These are phyloP conservation scores for Gallinago media DNA, from an alignment of 2,113 vertebrate genomes.

Conservation along the genomic window DNA sequence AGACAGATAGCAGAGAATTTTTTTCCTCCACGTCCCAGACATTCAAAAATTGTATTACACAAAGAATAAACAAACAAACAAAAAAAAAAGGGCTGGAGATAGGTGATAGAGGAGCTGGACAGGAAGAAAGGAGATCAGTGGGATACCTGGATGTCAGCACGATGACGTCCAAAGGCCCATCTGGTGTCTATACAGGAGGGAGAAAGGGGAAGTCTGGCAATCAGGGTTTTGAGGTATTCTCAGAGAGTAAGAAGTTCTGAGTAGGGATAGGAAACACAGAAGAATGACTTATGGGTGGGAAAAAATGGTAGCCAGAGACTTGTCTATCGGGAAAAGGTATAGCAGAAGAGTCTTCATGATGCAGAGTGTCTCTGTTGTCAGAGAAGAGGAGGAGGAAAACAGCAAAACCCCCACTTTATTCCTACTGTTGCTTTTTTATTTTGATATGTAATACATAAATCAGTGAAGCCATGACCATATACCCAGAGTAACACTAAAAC, in stretches of 20 bases:
- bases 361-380: background rate
- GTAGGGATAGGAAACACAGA: background rate
- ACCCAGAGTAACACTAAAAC: background rate
- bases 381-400: background rate
- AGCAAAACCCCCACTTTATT: background rate
- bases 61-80: background rate
- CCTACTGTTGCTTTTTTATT: background rate
- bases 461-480: background rate
- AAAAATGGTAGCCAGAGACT: background rate
- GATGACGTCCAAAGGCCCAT: background rate
- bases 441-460: background rate
- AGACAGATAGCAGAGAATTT: background rate
- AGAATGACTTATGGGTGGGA: background rate
- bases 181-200: background rate
- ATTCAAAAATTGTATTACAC: background rate
- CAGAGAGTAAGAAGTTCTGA: background rate
- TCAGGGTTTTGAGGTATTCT: background rate
- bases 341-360: background rate
- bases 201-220: background rate
- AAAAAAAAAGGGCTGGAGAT: background rate
- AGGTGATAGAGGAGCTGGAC: background rate
- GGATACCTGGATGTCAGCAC: conserved; percentile 3
- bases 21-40: background rate
- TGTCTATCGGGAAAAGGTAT: background rate
- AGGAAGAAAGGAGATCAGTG: background rate